A percentile compares a stretch with the other conserved stretches of the same genome.
These are phyloP conservation scores for Bergia sp. DNA, from an alignment of 92 coral and sea anemone genomes.

Conservation along the genomic window DNA sequence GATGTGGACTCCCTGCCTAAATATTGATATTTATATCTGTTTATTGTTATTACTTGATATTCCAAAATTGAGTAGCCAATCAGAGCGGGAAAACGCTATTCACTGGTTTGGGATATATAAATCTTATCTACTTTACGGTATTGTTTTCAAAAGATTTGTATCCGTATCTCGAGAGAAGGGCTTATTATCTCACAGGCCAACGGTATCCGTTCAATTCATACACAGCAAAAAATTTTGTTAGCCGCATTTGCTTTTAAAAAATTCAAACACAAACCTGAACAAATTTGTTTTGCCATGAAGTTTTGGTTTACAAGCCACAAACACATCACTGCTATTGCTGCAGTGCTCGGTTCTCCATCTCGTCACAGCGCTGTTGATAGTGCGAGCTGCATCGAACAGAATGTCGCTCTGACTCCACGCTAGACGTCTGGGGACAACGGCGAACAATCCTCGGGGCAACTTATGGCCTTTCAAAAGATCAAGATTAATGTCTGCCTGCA, in stretches of 20 bases:
- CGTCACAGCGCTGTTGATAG: conserved; percentile 20
- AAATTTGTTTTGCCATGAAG: neutral
- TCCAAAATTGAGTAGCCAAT: no score
- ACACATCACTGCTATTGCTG: neutral
- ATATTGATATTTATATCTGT: no score
- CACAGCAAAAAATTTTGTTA: neutral
- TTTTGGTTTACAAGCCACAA: neutral
- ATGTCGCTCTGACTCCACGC: conserved; percentile 12
- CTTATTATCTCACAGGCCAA: no score
- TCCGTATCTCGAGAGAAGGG: no score
- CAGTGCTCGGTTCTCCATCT: conserved; percentile 17
- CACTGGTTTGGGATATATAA: no score
- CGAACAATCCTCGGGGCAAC: conserved; percentile 30
- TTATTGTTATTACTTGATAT: no score
- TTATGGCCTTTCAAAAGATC: neutral
- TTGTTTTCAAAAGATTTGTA: no score
- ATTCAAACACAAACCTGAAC: conserved; percentile 23
- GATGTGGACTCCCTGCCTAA: no score
- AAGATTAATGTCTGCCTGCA: conserved; percentile 22
- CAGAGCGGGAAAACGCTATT: no score
- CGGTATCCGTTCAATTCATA: no score
- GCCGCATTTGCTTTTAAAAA: neutral
- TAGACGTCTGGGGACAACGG: conserved; percentile 8
- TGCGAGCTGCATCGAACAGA: conserved; percentile 34
- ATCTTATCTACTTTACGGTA: no score